phyloP scores from a whole-genome alignment of 2,113 vertebrate genomes.

The Crotalus horridus region DNA sequence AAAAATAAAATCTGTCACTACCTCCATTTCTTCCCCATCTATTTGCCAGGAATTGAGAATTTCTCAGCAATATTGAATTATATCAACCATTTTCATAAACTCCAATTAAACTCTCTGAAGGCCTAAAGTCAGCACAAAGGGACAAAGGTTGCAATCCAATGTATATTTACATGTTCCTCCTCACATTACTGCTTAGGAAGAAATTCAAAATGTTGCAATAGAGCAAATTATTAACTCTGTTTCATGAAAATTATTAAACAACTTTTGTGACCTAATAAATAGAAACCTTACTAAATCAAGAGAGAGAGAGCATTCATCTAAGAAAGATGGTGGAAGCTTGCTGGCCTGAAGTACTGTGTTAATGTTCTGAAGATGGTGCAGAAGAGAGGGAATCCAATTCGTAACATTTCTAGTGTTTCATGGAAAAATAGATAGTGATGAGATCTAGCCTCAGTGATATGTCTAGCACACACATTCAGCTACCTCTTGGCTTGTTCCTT shows the following conservation, averaged over 20 bases:
- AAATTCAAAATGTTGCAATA: conserved; percentile 4
- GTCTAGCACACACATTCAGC: background rate
- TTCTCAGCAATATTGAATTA: background rate
- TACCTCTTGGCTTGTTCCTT: background rate
- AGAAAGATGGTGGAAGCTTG: background rate
- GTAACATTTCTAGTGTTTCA: background rate
- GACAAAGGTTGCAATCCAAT: background rate
- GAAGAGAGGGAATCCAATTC: background rate
- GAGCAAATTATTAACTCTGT: conserved; percentile 16
- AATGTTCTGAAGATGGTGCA: background rate
- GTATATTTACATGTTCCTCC: background rate
- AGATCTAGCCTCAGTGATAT: background rate
- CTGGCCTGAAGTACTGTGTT: background rate
- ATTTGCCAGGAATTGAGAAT: no score
- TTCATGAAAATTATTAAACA: background rate
- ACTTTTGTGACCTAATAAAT: background rate
- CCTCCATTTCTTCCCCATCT: no score
- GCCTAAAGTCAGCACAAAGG: background rate
- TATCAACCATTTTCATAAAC: background rate
- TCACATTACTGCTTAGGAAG: background rate
- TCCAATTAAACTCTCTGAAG: background rate
- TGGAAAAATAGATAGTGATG: background rate
- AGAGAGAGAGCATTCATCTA: background rate
- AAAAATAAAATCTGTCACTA: no score
- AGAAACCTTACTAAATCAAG: background rate